A percentile compares a stretch with the other conserved stretches of the same genome.
Evolutionary conservation across 2,113 vertebrate species (phyloP).

Genomic region (Columba livia): DNA sequence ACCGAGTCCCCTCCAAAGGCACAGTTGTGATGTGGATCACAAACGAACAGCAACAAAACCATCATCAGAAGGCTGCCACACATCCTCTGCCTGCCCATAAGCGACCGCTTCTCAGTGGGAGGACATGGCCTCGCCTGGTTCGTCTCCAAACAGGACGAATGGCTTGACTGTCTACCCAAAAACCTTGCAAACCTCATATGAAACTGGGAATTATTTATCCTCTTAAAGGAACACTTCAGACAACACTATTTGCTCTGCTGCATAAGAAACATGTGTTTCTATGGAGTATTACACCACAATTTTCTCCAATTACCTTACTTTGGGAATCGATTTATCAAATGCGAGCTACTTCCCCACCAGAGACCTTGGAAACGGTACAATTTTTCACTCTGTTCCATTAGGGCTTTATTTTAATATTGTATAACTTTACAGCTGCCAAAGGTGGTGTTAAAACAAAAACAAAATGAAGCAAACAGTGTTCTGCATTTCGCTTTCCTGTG

Average conservation of each 20-base stretch:
- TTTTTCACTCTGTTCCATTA: slow-evolving; percentile 57
- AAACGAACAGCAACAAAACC: background rate
- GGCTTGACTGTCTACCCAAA: background rate
- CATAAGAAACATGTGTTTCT: background rate
- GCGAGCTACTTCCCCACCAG: slow-evolving; percentile 39
- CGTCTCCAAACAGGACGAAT: rapidly evolving
- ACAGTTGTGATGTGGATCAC: rapidly evolving
- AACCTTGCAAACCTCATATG: background rate
- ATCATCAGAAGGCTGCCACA: rapidly evolving
- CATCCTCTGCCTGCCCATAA: background rate
- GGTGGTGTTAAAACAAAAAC: slow-evolving; percentile 14
- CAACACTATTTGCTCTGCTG: background rate
- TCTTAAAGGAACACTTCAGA: background rate
- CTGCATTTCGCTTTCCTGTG: slow-evolving; percentile 17
- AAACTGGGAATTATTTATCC: background rate
- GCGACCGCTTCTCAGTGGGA: background rate
- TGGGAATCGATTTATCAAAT: slow-evolving; percentile 44
- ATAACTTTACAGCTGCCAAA: slow-evolving; percentile 52
- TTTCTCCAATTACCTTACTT: slow-evolving; percentile 42
- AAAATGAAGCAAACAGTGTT: background rate
- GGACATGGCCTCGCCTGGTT: background rate
- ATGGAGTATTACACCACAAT: slow-evolving; percentile 17
- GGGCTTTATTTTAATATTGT: slow-evolving; percentile 61
- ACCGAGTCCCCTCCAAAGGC: background rate
- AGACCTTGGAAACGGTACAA: slow-evolving; percentile 62